Base-by-base conservation (phyloP, 2,797 vertebrate genomes). In the Leuciscus waleckii region DNA sequence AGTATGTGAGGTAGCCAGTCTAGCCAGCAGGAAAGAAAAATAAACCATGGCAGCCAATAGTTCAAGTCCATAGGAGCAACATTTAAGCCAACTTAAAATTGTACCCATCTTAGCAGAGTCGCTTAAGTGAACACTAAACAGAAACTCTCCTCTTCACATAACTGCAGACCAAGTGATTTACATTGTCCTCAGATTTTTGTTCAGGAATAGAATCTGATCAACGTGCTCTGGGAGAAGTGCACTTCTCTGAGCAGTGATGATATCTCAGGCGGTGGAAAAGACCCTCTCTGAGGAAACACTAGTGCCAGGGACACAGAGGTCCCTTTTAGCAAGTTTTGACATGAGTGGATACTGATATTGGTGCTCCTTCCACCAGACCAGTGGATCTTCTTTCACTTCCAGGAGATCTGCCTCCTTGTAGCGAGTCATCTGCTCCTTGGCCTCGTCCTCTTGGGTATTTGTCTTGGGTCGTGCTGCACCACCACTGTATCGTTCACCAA, bases 91-190 rank as follows among this genome's bases (percentile, higher is more conserved):
- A 46, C 43, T 46, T 43, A 67, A 67, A 67, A 67, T 7, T 67
- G 29, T 35, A 67, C 63, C 63, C 14, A 67, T 32, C 29, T 32
- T 67, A 67, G 63, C 63, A 35, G 16, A 67, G 63, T 67, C 35
- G 16, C 63, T 67, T 68, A 68, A 68, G 32, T 37, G 65, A 68
- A 68, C 65, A 37, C 65, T 68, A 32, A 65, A 65, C 61, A 65
- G 43, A 14, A 65, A 65, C 26, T 32, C 26, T 32, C 61, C 26
- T 32, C 61, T 65, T 26, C 61, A 32, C 32, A 32, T 3, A 32
- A 29, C 29, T 29, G 29, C 29, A 29, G 29, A 29, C 29, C 29
- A 29, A 29, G 29, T 29, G 29, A 29, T 29, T 29, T 29, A 29
- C 29, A 29, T 29, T 29, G 29, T 29, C 29, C 29, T 29, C 29